Base-by-base conservation (phyloP, 2,797 vertebrate genomes). In the Nyctalus aviator region DNA sequence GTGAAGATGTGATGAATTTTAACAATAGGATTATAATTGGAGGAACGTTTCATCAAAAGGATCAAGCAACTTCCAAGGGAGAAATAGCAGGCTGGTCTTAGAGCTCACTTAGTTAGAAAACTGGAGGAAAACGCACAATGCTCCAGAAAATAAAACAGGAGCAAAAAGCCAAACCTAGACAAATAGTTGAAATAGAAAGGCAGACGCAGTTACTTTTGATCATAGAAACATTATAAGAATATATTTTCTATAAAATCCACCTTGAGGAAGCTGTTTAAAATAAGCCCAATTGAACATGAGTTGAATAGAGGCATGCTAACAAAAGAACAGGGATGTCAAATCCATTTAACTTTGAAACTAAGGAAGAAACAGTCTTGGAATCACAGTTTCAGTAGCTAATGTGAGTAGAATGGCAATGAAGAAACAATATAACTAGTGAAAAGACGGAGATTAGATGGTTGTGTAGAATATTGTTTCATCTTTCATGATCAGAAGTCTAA, bases 71-170 rank as follows among this genome's bases (percentile, higher is more conserved):
- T 59, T 93, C 21, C 23, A 75, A 53, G 44, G 15, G 35, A 55
- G 55, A 89, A 76, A 32, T 82, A 90, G 25, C 50, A 91, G 1
- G 30, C 32, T 78, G 27, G 23, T 66, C 30, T 76, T 53, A 55
- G 71, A 57, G 7, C 55, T 84, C 25, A 76, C 18, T 21, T 57
- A 44, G 50, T 69, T 86, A 69, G 50, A 83, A 94, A 93, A 48
- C 18, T 41, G 15, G 30, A 69, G 27, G 11, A 30, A 91, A 91
- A 69, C 6, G 3, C 11, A 64, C 15, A 89, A 18, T 75, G 13
- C 68, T 91, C 35, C 17, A 66, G 59, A 21, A 94, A 93, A 84
- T 44, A 84, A 73, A 89, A 35, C 76, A 9, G 59, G 46, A 94
- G 18, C 20, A 62, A 86, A 76, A 68, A 10, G 8, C 37, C 48